Conservation (phyloP, 2,113 vertebrate species). For the Tachysurus fulvidraco region DNA sequence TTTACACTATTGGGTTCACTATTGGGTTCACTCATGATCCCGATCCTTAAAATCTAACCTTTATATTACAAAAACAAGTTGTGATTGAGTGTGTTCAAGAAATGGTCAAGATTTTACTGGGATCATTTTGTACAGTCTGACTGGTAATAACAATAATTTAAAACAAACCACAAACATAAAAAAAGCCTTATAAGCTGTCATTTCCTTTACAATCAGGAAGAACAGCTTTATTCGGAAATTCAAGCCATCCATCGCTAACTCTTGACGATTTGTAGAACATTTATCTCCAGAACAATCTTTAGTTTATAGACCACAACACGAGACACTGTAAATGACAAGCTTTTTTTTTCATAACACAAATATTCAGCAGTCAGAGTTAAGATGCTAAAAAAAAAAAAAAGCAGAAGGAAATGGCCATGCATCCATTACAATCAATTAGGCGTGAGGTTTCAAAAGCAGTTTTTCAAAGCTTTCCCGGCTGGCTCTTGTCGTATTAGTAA, state of each 20-base stretch:
- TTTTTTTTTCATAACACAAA: not conserved
- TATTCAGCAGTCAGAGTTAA: not conserved
- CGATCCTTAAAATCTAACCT: not conserved
- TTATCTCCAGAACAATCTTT: not conserved
- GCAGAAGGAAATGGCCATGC: not conserved
- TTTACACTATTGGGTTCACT: not conserved
- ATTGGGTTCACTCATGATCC: not conserved
- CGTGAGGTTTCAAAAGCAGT: not conserved
- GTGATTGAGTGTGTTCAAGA: too few relatives aligned
- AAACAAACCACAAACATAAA: not conserved
- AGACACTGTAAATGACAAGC: not conserved
- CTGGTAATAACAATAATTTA: not conserved
- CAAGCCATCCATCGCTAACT: not conserved
- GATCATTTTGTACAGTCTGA: not conserved
- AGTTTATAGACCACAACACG: not conserved
- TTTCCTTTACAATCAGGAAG: not conserved
- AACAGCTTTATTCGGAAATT: not conserved
- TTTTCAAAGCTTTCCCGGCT: constrained; percentile 1
- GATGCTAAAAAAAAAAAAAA: not conserved
- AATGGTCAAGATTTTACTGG: not conserved
- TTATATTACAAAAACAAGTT: not conserved
- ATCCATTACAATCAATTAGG: constrained; percentile 6
- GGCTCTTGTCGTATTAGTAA: not conserved
- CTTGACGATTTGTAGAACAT: not conserved
- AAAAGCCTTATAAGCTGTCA: not conserved